Conservation (phyloP, 2,797 vertebrate species). For the Dermochelys coriacea region DNA sequence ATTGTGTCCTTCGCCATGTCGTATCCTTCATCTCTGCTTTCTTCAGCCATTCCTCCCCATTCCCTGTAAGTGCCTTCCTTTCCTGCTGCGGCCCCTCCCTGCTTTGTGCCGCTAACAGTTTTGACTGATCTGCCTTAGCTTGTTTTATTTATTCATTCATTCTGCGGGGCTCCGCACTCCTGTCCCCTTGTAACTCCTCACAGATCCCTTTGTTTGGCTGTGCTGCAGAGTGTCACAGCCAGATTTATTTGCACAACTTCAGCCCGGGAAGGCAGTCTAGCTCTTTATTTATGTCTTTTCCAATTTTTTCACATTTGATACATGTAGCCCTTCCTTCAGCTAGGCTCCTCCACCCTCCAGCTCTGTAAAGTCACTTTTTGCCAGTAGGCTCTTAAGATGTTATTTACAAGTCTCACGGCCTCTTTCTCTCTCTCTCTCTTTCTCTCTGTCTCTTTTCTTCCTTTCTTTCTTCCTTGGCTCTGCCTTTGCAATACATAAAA, state of each 20-base stretch:
- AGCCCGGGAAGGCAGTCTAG: background rate
- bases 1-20: background rate
- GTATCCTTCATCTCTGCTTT: background rate
- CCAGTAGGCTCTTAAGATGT: background rate
- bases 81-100: background rate
- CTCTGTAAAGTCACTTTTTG: background rate
- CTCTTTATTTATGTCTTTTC: background rate
- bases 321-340: background rate
- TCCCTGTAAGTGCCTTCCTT: background rate
- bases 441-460: background rate
- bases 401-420: background rate
- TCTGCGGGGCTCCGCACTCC: background rate
- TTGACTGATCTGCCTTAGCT: background rate
- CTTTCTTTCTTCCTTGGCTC: background rate
- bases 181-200: background rate
- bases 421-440: background rate
- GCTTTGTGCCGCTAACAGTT: background rate
- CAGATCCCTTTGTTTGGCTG: background rate
- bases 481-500: fast-evolving
- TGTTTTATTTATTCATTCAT: background rate
- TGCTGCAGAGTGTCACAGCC: background rate
- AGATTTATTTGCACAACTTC: background rate
- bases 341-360: background rate
- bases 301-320: background rate
- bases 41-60: background rate